Evolutionary conservation across 2,113 vertebrate genomes (phyloP).

Genomic region (Paracanthobrama guichenoti): DNA sequence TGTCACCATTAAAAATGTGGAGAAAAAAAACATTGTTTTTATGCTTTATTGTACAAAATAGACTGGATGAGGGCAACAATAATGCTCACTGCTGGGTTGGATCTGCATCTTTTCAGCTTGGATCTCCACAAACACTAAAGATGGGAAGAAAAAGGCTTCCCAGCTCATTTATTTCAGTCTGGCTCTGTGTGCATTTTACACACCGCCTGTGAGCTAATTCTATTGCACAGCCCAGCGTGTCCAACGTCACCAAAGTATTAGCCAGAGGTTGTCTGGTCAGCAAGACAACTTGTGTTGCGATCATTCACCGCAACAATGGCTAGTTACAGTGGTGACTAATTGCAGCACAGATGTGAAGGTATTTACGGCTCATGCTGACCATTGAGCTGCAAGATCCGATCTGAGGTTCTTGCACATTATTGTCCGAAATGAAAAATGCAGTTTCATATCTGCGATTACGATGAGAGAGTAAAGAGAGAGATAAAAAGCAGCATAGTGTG

Average conservation of each 20-base stretch:
- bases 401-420: neutral
- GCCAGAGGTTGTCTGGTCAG: slow-evolving; percentile 36
- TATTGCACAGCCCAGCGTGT: slow-evolving; percentile 17
- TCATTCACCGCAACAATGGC: slow-evolving; percentile 31
- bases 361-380: neutral
- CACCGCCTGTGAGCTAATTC: slow-evolving; percentile 24
- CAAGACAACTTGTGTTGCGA: slow-evolving; percentile 13
- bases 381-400: neutral
- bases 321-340: slow-evolving; percentile 11
- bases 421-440: neutral
- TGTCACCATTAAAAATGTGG: neutral
- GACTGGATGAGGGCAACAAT: neutral
- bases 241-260: slow-evolving; percentile 20
- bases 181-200: slow-evolving; percentile 32
- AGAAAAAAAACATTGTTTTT: neutral
- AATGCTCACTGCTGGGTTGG: neutral
- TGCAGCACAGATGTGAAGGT: slow-evolving; percentile 15
- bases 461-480: neutral
- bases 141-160: neutral
- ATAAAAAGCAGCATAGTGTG: slow-evolving; percentile 56
- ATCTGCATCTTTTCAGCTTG: slow-evolving; percentile 1
- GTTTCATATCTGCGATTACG: neutral
- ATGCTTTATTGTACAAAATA: neutral
- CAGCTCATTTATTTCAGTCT: slow-evolving; percentile 13
- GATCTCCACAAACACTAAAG: slow-evolving; percentile 4